Percentiles rank a stretch among this genome's conserved stretches.
Conservation (phyloP, 2,888 invertebrate genomes). For the Mantis religiosa region DNA sequence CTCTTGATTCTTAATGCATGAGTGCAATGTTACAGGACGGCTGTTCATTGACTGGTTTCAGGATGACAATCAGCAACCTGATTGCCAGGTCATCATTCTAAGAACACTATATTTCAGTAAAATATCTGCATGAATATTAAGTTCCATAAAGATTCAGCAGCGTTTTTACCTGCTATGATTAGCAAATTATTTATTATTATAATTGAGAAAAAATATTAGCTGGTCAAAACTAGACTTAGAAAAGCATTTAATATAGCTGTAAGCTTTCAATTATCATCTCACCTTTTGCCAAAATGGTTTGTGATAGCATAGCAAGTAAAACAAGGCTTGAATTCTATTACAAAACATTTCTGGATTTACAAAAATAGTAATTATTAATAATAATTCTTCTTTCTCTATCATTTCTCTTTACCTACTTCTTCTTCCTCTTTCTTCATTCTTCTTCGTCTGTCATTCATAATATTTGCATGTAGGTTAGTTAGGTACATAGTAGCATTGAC, state of each 20-base stretch:
- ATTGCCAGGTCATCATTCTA: not conserved
- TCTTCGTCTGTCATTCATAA: not conserved
- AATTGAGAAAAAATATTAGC: not conserved
- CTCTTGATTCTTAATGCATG: not conserved
- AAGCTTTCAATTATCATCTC: not conserved
- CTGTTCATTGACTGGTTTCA: not conserved
- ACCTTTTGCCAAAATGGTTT: not conserved
- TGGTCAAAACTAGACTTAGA: not conserved
- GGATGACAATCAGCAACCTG: not conserved
- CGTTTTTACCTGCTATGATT: not conserved
- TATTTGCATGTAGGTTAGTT: not conserved
- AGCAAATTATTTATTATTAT: not conserved
- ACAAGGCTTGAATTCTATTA: not conserved
- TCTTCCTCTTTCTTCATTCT: constrained; percentile 1
- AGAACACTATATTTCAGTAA: not conserved
- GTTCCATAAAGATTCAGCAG: not conserved
- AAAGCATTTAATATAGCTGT: not conserved
- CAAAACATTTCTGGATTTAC: not conserved
- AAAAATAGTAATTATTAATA: not conserved
- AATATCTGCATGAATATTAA: not conserved
- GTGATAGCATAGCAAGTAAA: not conserved
- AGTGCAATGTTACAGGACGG: not conserved
- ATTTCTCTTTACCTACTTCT: not conserved
- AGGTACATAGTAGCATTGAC: not conserved
- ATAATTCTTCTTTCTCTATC: not conserved